Percentiles rank a stretch among this genome's conserved stretches.
phyloP scores from a whole-genome alignment of 2,888 invertebrate genomes.

The Drosophila ustulata region DNA sequence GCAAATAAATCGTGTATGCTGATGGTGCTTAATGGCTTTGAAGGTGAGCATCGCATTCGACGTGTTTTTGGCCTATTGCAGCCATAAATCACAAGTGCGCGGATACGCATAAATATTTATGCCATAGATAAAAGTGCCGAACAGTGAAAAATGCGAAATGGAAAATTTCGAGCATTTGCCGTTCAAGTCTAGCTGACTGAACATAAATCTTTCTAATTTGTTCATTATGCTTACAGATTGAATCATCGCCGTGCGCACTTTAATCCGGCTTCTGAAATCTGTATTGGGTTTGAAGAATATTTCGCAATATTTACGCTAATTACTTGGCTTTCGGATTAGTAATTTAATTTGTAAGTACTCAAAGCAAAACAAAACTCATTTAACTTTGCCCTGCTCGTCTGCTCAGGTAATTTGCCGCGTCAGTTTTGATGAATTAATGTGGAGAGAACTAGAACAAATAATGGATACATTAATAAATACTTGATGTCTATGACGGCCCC shows the following conservation, averaged over 20 bases:
- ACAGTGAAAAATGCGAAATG: conserved; percentile 5
- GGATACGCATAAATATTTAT: conserved; percentile 20
- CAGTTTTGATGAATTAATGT: conserved; percentile 22
- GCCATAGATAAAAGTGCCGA: conserved; percentile 16
- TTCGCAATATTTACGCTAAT: conserved; percentile 38
- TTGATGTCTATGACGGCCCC: neutral
- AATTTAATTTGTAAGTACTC: conserved; percentile 50
- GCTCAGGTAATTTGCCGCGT: conserved; percentile 17
- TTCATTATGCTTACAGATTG: conserved; percentile 51
- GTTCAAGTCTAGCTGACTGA: conserved; percentile 4
- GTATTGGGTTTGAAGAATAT: neutral
- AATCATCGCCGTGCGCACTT: conserved; percentile 44
- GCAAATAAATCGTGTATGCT: neutral
- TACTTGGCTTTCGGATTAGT: conserved; percentile 61
- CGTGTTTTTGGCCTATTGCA: conserved; percentile 4
- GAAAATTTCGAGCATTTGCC: conserved; percentile 3
- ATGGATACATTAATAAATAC: conserved; percentile 12
- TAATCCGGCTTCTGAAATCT: conserved; percentile 6
- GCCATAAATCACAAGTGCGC: conserved; percentile 22
- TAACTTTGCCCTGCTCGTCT: conserved; percentile 49
- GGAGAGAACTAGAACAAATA: conserved; percentile 1
- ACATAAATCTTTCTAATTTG: conserved; percentile 55
- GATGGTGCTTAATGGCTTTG: conserved; percentile 12
- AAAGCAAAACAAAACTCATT: conserved; percentile 40
- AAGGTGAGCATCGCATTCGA: conserved; percentile 10